Conservation (phyloP, 2,113 vertebrate species). For the Chaetops frenatus region DNA sequence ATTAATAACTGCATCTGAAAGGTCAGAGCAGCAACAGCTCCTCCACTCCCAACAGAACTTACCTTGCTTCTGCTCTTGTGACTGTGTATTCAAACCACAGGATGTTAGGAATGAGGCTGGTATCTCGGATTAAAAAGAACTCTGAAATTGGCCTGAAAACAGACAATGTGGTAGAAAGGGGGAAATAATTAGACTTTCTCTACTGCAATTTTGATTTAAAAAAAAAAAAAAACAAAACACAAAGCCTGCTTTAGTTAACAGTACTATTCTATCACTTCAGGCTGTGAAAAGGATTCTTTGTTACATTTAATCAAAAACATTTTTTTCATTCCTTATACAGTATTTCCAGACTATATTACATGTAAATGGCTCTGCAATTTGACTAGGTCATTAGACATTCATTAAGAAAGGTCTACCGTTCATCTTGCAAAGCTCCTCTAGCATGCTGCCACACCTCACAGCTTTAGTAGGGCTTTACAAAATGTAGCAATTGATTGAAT, state of each 20-base stretch:
- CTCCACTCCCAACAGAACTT: neutral
- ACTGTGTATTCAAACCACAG: constrained; percentile 99
- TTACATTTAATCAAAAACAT: neutral
- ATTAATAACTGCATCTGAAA: neutral
- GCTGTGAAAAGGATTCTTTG: neutral
- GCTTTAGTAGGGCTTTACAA: neutral
- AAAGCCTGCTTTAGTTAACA: neutral
- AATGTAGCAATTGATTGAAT: neutral
- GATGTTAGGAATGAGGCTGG: constrained; percentile 97
- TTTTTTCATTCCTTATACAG: neutral
- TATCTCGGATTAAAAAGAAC: constrained; percentile 97
- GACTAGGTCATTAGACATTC: neutral
- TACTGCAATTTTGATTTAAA: neutral
- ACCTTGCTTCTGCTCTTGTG: constrained; percentile 97
- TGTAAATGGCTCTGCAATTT: neutral
- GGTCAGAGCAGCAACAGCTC: neutral
- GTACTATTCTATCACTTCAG: neutral
- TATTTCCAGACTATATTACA: neutral
- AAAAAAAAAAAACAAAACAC: neutral
- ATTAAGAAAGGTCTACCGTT: neutral
- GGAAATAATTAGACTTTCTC: neutral
- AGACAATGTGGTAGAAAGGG: neutral
- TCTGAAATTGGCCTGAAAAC: constrained; percentile 89
- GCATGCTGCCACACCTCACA: neutral
- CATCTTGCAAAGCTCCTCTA: neutral